Evolutionary conservation across 1,140 invertebrate genomes (phyloP), one percentile per base, ranked within the genome.

Genomic region (Caenorhabditis latens): DNA sequence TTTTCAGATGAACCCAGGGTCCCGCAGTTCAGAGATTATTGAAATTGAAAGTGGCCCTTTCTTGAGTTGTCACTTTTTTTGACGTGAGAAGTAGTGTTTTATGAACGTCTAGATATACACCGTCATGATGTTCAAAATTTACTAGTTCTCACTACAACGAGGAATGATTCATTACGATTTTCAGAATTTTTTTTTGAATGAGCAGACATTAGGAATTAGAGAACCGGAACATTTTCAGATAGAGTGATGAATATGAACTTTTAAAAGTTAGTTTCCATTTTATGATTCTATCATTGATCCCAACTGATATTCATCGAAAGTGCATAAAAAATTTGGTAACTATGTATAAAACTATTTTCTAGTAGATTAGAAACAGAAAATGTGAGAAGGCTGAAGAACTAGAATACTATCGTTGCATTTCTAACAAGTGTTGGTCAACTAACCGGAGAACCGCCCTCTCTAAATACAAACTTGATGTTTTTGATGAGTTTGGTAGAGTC

Each of bases 331-430:
- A 32, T 32, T 32, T 32, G 32, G 32, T 32, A 32, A 32, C 32
- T 32, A 32, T 43, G 40, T 43, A 71, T 71, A 58, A 21, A 21
- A 21, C 40, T 40, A 42, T 3, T 4, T 32, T 32, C 61, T 32
- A 40, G 19, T 13, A 21, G 7, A 4, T 14, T 13, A 9, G 6
- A 13, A 4, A 16, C 11, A n/a, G 61, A 65, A 65, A 40, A 65
- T 14, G 24, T 65, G 24, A 65, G 11, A 46, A 71, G 2, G 42
- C 65, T 14, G 57, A 21, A 58, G 14, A 24, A 40, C 16, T 71
- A 8, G 40, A 43, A 71, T 71, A 71, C 65, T 71, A 71, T 71
- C 65, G 65, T 71, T 71, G 65, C 65, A 71, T 71, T 71, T 71
- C 65, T 71, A 71, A 71, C 16, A 21, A 24, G n/a, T 9, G 32